Evolutionary conservation across 2,888 invertebrate species (phyloP).

Genomic region (Schizotus pectinicornis): DNA sequence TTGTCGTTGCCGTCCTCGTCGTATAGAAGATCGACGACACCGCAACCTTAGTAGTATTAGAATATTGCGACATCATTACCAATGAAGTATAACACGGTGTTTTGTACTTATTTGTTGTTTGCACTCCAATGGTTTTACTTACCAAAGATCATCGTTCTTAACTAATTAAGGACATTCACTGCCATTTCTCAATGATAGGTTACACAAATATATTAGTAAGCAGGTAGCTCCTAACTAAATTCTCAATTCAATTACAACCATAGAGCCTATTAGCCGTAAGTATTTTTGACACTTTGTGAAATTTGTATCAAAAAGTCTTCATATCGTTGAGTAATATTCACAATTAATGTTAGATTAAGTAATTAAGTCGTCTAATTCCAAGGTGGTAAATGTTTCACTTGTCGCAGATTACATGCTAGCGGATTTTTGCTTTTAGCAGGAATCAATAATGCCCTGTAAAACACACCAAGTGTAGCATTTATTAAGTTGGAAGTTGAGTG

Average conservation of each 20-base stretch:
- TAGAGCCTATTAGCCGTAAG: background rate
- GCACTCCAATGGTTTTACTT: constrained; percentile 14
- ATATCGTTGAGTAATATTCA: too few species aligned
- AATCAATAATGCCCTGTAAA: constrained; percentile 9
- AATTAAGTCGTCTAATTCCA: constrained; percentile 1
- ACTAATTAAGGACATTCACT: constrained; percentile 18
- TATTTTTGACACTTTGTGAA: too few species aligned
- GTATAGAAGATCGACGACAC: constrained; percentile 51
- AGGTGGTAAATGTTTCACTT: too few species aligned
- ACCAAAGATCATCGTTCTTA: constrained; percentile 24
- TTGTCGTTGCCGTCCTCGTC: constrained; percentile 50
- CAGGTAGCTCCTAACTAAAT: constrained; percentile 3
- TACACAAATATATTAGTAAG: background rate
- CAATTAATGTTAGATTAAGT: background rate
- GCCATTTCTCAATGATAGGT: constrained; percentile 24
- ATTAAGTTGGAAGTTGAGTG: background rate
- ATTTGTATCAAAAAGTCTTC: too few species aligned
- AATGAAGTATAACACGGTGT: constrained; percentile 23
- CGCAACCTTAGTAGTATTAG: constrained; percentile 49
- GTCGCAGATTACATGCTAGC: constrained; percentile 10
- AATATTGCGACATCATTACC: constrained; percentile 29
- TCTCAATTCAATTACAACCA: background rate
- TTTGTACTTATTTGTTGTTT: constrained; percentile 5
- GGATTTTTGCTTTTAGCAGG: background rate
- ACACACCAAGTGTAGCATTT: background rate